phyloP scores from a whole-genome alignment of 2,113 vertebrate genomes.

The Patagioenas fasciata region DNA sequence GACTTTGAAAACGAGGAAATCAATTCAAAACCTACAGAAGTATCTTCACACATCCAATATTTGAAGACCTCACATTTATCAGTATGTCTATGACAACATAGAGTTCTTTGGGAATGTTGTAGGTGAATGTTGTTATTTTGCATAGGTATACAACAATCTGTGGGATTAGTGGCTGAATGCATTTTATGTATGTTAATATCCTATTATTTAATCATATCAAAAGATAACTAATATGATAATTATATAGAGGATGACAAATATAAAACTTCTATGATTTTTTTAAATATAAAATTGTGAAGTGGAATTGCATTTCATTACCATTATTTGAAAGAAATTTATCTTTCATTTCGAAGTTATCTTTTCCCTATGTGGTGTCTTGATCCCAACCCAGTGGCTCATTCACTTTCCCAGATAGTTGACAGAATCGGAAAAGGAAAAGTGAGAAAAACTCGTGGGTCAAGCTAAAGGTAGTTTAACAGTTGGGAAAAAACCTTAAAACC shows the following conservation, averaged over 20 bases:
- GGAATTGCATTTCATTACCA: neutral
- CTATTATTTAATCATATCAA: neutral
- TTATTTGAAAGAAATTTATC: neutral
- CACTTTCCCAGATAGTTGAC: neutral
- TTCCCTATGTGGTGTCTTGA: neutral
- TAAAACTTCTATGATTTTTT: neutral
- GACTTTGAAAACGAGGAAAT: neutral
- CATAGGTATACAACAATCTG: neutral
- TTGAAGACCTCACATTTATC: neutral
- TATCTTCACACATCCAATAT: neutral
- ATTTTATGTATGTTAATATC: neutral
- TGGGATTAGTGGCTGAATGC: neutral
- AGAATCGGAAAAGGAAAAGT: neutral
- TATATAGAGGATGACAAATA: neutral
- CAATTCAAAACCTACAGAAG: neutral
- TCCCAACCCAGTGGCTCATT: neutral
- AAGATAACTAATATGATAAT: neutral
- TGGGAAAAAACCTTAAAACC: fast-evolving
- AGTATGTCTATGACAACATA: neutral
- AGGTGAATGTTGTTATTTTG: neutral
- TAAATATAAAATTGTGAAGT: neutral
- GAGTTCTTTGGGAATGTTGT: neutral
- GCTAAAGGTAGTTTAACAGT: neutral
- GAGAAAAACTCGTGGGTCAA: neutral
- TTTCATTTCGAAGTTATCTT: neutral